A percentile compares a stretch with the other conserved stretches of the same genome.
Conservation (phyloP, 2,888 invertebrate genomes). For the Noctuana brunneofusca region DNA sequence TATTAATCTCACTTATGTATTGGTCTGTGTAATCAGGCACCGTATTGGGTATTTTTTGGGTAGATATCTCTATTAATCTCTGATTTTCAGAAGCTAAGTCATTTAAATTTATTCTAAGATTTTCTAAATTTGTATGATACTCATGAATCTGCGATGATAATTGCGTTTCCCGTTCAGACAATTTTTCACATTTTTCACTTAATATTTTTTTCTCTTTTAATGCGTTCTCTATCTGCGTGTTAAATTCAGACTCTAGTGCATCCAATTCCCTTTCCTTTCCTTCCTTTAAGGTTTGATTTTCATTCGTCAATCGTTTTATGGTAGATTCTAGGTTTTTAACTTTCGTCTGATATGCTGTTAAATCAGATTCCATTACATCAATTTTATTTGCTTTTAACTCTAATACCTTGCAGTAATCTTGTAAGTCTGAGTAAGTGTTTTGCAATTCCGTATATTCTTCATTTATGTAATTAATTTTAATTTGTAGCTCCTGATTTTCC, state of each 20-base stretch:
- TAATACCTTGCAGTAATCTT: conserved; percentile 64
- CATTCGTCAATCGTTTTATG: conserved; percentile 59
- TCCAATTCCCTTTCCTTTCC: conserved; percentile 73
- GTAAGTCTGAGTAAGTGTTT: conserved; percentile 67
- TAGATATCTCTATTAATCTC: conserved; percentile 54
- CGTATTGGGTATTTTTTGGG: conserved; percentile 42
- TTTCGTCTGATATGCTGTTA: conserved; percentile 61
- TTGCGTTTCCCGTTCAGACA: conserved; percentile 73
- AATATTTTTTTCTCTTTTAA: conserved; percentile 76
- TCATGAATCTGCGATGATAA: conserved; percentile 65
- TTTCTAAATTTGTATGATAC: conserved; percentile 61
- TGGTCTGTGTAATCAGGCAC: conserved; percentile 75
- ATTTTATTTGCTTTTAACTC: conserved; percentile 63
- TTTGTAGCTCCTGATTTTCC: conserved; percentile 80
- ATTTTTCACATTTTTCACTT: conserved; percentile 72
- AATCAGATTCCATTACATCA: conserved; percentile 58
- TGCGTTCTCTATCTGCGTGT: conserved; percentile 70
- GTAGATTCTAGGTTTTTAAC: conserved; percentile 72
- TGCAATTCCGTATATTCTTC: conserved; percentile 79
- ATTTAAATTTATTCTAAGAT: conserved; percentile 57
- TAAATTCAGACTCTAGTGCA: conserved; percentile 73
- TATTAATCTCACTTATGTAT: conserved; percentile 82
- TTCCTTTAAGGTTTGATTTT: conserved; percentile 64
- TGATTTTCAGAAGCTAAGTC: conserved; percentile 65
- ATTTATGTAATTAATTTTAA: conserved; percentile 77